Percentiles rank a stretch among this genome's conserved stretches.
Evolutionary conservation across 2,797 vertebrate genomes (phyloP).

Genomic region (Microctenopoma steveboyesi): DNA sequence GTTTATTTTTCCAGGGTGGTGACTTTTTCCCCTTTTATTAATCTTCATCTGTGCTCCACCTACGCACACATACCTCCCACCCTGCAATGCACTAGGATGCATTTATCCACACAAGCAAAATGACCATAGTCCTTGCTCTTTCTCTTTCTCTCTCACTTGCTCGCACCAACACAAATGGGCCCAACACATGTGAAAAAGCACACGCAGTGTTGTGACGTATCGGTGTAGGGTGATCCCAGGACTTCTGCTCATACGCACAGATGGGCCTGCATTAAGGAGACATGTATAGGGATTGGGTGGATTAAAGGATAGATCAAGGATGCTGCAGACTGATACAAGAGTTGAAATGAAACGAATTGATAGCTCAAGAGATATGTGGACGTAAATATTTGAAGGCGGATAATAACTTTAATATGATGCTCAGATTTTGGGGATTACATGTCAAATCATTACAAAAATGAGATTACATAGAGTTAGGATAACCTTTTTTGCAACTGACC

Average conservation of each 20-base stretch:
- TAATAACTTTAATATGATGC: not conserved
- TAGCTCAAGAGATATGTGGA: not conserved
- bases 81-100: not conserved
- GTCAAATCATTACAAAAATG: constrained; percentile 1
- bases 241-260: constrained; percentile 37
- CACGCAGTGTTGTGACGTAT: constrained; percentile 8
- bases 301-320: not conserved
- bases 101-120: not conserved
- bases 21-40: constrained; percentile 15
- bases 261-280: constrained; percentile 8
- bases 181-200: not conserved
- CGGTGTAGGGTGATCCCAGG: constrained; percentile 38
- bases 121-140: not conserved
- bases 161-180: not conserved
- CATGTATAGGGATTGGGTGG: not conserved
- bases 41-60: constrained; percentile 13
- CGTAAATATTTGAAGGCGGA: not conserved
- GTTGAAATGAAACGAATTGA: not conserved
- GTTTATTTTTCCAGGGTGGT: constrained; percentile 27
- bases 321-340: not conserved
- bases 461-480: not conserved
- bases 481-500: not conserved
- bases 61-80: not conserved
- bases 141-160: not conserved
- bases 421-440: constrained; percentile 6